These are phyloP conservation scores for Crax fasciolata DNA, from an alignment of 2,797 vertebrate genomes.

Conservation along the genomic window DNA sequence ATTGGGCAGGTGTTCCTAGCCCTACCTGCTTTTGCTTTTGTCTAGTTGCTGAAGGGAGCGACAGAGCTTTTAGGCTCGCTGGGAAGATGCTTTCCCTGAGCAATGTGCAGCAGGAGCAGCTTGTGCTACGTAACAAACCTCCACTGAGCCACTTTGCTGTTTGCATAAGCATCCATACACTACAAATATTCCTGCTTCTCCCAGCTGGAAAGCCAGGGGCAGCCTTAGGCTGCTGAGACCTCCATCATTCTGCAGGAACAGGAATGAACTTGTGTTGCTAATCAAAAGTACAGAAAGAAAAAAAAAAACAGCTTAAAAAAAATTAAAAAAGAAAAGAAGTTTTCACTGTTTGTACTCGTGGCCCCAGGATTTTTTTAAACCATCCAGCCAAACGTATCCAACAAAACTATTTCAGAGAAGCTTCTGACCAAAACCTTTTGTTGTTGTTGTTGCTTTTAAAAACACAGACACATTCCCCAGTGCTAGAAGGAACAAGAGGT, in stretches of 20 bases:
- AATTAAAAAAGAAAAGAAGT: rapidly evolving
- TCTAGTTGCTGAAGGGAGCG: background rate
- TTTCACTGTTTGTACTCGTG: background rate
- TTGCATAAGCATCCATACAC: rapidly evolving
- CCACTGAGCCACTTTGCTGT: background rate
- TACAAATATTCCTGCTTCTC: background rate
- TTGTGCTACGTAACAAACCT: background rate
- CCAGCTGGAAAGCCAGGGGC: background rate
- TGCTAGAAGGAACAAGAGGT: background rate
- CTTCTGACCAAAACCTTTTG: background rate
- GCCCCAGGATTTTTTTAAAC: background rate
- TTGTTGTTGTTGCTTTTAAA: background rate
- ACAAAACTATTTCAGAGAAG: background rate
- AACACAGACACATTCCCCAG: rapidly evolving
- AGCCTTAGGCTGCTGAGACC: background rate
- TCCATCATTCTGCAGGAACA: background rate
- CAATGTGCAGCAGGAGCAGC: background rate
- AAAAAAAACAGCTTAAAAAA: background rate
- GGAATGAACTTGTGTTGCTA: background rate
- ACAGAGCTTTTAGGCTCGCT: background rate
- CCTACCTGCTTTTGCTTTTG: background rate
- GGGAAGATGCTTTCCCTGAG: background rate
- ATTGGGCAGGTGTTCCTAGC: background rate
- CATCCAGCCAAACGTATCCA: background rate
- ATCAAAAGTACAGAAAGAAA: background rate